Conservation (phyloP, 2,888 invertebrate genomes). For the Colostygia pectinataria region DNA sequence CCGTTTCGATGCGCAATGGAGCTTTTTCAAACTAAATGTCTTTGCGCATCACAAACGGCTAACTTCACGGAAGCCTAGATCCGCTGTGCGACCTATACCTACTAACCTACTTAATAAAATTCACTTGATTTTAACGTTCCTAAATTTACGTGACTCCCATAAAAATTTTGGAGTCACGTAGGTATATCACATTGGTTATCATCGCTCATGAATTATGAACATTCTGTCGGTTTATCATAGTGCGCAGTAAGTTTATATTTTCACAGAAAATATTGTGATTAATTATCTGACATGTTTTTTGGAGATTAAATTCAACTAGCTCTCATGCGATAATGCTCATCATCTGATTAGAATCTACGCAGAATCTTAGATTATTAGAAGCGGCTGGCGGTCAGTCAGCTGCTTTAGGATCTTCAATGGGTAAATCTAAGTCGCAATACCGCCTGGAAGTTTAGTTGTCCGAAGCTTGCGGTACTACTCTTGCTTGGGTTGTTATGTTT, state of each 20-base stretch:
- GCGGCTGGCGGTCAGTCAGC: background rate
- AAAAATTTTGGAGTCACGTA: constrained; percentile 25
- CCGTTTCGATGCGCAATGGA: too few species aligned
- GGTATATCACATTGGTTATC: too few species aligned
- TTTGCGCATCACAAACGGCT: too few species aligned
- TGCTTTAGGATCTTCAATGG: constrained; percentile 17
- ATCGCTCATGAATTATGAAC: constrained; percentile 21
- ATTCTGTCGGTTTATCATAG: constrained; percentile 17
- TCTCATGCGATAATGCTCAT: constrained; percentile 35
- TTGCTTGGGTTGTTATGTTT: constrained; percentile 49
- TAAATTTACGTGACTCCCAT: constrained; percentile 11
- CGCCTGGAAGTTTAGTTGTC: constrained; percentile 35
- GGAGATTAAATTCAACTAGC: constrained; percentile 39
- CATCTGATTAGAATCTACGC: constrained; percentile 28
- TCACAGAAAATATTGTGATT: too few species aligned
- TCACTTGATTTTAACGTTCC: too few species aligned
- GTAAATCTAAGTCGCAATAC: constrained; percentile 37
- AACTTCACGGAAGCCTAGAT: too few species aligned
- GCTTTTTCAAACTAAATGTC: too few species aligned
- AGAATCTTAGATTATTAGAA: constrained; percentile 21
- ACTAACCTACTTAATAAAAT: constrained; percentile 9
- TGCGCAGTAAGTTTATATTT: constrained; percentile 24
- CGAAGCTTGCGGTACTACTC: constrained; percentile 45
- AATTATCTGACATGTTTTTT: constrained; percentile 43
- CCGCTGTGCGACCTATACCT: too few species aligned